Conservation (phyloP, 2,113 vertebrate genomes). For the Connochaetes taurinus region DNA sequence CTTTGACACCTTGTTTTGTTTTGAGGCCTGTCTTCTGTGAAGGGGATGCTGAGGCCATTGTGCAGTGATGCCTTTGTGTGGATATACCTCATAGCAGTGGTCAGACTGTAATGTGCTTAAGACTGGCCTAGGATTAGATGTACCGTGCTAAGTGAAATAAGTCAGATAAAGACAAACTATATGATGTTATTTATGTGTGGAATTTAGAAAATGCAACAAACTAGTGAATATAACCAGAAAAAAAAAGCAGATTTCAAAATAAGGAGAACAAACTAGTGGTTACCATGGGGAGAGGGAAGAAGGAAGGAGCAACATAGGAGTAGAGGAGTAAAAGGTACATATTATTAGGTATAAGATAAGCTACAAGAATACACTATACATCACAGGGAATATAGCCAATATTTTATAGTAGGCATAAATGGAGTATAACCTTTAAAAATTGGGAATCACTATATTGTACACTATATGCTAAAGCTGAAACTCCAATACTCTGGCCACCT, state of each 20-base stretch:
- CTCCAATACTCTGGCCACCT: too few species aligned
- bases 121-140: neutral
- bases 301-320: neutral
- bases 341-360: neutral
- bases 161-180: neutral
- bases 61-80: neutral
- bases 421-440: neutral
- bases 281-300: neutral
- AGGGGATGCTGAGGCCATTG: neutral
- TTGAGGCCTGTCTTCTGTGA: neutral
- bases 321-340: neutral
- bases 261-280: neutral
- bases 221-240: neutral
- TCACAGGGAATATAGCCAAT: neutral
- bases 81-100: rapidly evolving
- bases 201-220: neutral
- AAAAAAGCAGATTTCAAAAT: neutral
- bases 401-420: neutral
- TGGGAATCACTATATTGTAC: neutral
- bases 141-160: neutral
- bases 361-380: neutral
- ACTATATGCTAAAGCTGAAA: neutral
- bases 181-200: neutral
- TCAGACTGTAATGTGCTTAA: neutral
- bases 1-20: neutral